These are phyloP conservation scores for Syrrhaptes paradoxus DNA, from an alignment of 2,113 vertebrate genomes.

Conservation along the genomic window DNA sequence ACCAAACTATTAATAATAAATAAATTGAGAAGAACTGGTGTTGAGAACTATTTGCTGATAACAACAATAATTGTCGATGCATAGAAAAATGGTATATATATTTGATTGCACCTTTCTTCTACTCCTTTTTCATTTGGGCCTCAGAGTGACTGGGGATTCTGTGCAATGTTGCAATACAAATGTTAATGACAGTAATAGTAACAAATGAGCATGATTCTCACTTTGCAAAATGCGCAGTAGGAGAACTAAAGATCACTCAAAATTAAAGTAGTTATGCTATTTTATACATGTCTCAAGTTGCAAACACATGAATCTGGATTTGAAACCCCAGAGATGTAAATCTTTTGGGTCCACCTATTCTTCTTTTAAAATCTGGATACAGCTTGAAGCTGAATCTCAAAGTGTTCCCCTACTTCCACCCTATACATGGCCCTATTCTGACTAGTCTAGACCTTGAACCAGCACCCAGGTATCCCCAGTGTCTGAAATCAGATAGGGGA, in stretches of 20 bases:
- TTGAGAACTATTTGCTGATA: not conserved
- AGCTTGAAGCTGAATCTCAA: not conserved
- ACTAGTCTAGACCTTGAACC: not conserved
- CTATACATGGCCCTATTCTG: not conserved
- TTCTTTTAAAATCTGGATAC: not conserved
- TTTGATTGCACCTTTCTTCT: not conserved
- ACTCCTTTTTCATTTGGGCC: not conserved
- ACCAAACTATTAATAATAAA: not conserved
- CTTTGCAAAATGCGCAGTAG: not conserved
- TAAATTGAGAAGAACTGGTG: not conserved
- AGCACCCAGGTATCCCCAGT: not conserved
- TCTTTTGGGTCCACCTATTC: not conserved
- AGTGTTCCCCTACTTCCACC: not conserved
- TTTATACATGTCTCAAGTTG: not conserved
- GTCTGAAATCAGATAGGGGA: not conserved
- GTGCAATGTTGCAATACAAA: not conserved
- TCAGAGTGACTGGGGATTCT: not conserved
- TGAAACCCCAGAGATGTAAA: not conserved
- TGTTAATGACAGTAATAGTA: not conserved
- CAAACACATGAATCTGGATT: not conserved
- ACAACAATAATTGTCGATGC: not conserved
- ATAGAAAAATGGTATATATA: not conserved
- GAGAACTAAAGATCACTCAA: not conserved
- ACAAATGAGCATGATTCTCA: not conserved
- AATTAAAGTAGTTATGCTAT: not conserved